A percentile compares a stretch with the other conserved stretches of the same genome.
Conservation (phyloP, 1,140 invertebrate genomes). For the Berghia stephanieae region DNA sequence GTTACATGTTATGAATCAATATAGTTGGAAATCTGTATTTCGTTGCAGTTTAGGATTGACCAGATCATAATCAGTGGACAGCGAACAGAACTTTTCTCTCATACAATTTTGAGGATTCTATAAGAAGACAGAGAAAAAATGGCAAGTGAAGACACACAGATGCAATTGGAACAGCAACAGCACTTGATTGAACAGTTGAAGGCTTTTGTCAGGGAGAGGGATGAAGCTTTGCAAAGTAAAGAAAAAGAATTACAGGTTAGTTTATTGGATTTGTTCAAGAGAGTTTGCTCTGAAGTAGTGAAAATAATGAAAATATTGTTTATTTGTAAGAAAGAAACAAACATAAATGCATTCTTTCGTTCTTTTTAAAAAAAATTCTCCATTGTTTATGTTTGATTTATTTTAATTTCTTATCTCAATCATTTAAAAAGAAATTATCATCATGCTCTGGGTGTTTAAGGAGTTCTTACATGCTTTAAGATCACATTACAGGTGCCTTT, state of each 20-base stretch:
- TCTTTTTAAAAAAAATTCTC: background rate
- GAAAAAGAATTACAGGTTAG: slow-evolving; percentile 62
- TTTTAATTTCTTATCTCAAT: background rate
- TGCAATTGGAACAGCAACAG: slow-evolving; percentile 63
- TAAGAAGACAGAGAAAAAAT: slow-evolving; percentile 36
- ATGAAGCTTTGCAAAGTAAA: slow-evolving; percentile 58
- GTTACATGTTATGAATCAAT: too few species aligned
- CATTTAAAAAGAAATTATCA: too few species aligned
- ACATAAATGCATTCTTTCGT: background rate
- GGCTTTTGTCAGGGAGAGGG: slow-evolving; percentile 63
- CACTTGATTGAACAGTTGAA: slow-evolving; percentile 65
- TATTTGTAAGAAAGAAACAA: background rate
- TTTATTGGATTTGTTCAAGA: slow-evolving; percentile 11
- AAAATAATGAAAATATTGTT: background rate
- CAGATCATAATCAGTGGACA: too few species aligned
- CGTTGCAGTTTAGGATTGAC: too few species aligned
- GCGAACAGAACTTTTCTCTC: too few species aligned
- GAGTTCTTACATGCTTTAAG: too few species aligned
- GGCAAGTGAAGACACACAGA: slow-evolving; percentile 52
- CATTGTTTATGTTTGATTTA: background rate
- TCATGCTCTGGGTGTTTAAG: too few species aligned
- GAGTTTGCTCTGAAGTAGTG: background rate
- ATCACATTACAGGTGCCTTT: too few species aligned
- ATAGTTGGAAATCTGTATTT: too few species aligned
- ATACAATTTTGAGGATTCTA: too few species aligned